Evolutionary conservation across 2,888 invertebrate genomes (phyloP), one percentile per base, ranked within the genome.

Genomic region (Galeopsomyia nigrocyanea): DNA sequence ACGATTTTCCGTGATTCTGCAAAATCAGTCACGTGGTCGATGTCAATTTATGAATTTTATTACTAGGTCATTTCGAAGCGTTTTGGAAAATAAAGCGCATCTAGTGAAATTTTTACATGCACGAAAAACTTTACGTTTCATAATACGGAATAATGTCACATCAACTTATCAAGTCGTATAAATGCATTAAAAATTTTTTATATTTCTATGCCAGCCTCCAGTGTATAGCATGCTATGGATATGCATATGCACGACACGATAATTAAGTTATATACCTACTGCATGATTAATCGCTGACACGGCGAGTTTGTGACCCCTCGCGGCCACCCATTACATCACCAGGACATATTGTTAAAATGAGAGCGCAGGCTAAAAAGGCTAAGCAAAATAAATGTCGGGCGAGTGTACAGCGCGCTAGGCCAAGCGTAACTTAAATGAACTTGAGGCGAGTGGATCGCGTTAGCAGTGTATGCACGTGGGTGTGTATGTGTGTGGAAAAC

Each of bases 211-310:
- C 51, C 57, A 22, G 61, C 73, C 70, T 68, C 68, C 75, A 72
- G 73, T 68, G 73, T 21, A 31, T 58, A 14, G 10, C 47, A 26
- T n/a, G 10, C 17, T 49, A 3, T 26, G 50, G n/a, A n/a, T n/a
- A 19, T 9, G 26, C 62, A 63, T 46, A 58, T 55, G 75, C 69
- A 77, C 78, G 78, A 80, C 69, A 77, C 78, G 78, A 80, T 82
- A 81, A 82, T 82, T 81, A 80, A 82, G 79, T 80, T 80, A 80
- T 77, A 78, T 75, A 73, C 73, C 61, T 75, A 73, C 73, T 58
- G 56, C 63, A 70, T 80, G 81, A 82, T 82, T 81, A 81, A 82
- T 80, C 74, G 72, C 56, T 66, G 76, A 76, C 77, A 26, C 13
- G 17, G 53, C 7, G 50, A 21, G 39, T 10, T 39, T 39, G 46